phyloP scores from a whole-genome alignment of 2,797 vertebrate species.

The Champsocephalus esox region DNA sequence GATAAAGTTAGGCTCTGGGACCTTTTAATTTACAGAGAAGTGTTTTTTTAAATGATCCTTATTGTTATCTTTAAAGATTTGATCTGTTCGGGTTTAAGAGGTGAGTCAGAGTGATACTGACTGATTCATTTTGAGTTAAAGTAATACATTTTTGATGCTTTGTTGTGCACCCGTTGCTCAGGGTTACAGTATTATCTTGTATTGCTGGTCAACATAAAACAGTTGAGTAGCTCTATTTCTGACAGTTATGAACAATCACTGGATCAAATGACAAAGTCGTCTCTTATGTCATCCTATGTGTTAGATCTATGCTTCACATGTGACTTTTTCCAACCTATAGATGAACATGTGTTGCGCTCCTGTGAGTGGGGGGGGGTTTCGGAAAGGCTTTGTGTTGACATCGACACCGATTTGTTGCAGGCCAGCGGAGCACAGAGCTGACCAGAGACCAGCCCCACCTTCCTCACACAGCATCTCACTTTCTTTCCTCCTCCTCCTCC shows the following conservation, averaged over 20 bases:
- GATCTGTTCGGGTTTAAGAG: background rate
- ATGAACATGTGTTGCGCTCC: slow-evolving; percentile 41
- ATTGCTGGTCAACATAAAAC: slow-evolving; percentile 29
- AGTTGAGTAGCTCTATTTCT: slow-evolving; percentile 35
- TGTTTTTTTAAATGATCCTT: too few species aligned
- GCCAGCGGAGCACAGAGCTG: slow-evolving; percentile 56
- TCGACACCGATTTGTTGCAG: slow-evolving; percentile 78
- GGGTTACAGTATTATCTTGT: slow-evolving; percentile 33
- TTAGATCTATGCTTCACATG: slow-evolving; percentile 36
- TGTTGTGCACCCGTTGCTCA: slow-evolving; percentile 51
- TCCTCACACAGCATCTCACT: slow-evolving; percentile 1
- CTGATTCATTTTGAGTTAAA: background rate
- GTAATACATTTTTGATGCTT: background rate
- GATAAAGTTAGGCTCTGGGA: background rate
- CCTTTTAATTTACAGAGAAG: background rate
- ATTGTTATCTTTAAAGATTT: background rate
- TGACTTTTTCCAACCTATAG: slow-evolving; percentile 50
- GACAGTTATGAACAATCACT: slow-evolving; percentile 24
- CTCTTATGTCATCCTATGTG: slow-evolving; percentile 36
- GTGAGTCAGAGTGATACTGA: background rate
- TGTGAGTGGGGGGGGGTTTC: slow-evolving; percentile 50
- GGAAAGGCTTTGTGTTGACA: slow-evolving; percentile 78
- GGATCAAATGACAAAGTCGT: slow-evolving; percentile 42
- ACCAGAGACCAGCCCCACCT: slow-evolving; percentile 27
- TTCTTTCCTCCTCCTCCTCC: background rate